A percentile compares a stretch with the other conserved stretches of the same genome.
Evolutionary conservation across 2,888 invertebrate genomes (phyloP).

Genomic region (Onchidella celtica): DNA sequence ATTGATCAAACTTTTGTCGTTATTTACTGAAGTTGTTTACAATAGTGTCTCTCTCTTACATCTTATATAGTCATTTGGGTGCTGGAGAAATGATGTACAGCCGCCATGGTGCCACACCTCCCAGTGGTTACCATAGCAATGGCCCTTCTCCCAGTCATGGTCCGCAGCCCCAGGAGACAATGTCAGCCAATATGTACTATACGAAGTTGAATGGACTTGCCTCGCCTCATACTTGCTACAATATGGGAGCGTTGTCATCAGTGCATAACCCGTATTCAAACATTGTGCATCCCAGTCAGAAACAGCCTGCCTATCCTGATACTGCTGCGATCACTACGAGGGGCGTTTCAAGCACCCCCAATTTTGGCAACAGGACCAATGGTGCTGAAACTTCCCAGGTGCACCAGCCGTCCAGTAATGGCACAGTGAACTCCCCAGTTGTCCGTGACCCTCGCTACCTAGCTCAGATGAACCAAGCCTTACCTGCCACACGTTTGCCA

Average conservation of each 20-base stretch:
- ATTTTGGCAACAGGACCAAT: background rate
- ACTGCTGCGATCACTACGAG: background rate
- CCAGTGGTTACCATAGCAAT: background rate
- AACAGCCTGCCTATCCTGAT: background rate
- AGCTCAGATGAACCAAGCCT: background rate
- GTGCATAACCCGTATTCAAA: background rate
- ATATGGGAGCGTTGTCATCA: background rate
- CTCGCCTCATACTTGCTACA: constrained; percentile 2
- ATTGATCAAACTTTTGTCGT: too few species aligned
- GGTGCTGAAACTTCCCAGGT: background rate
- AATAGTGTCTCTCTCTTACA: too few species aligned
- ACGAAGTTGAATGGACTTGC: background rate
- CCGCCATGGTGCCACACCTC: constrained; percentile 51
- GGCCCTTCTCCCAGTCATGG: constrained; percentile 39
- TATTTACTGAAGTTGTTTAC: too few species aligned
- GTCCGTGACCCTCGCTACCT: background rate
- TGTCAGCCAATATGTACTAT: constrained; percentile 3
- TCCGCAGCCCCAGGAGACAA: constrained; percentile 21
- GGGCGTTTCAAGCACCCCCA: constrained; percentile 11
- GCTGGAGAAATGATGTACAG: constrained; percentile 54
- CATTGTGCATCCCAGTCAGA: background rate
- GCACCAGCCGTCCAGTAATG: background rate
- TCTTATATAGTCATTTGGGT: constrained; percentile 39
- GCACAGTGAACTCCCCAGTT: background rate
- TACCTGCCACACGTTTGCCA: background rate